Percentiles rank a stretch among this genome's conserved stretches.
phyloP scores from a whole-genome alignment of 2,797 vertebrate species.

The Bufotes viridis region DNA sequence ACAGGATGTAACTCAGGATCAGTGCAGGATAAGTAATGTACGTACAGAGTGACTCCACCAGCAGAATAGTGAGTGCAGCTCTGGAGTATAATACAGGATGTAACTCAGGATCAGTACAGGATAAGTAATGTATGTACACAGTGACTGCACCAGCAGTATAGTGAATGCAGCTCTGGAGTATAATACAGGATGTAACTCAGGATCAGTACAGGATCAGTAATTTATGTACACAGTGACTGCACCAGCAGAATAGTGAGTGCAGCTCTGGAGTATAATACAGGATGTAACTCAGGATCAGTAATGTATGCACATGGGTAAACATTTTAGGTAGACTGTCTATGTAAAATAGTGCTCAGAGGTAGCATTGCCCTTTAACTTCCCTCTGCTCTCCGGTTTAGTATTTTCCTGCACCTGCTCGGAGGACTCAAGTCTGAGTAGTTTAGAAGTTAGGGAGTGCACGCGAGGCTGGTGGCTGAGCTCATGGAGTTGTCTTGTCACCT shows the following conservation, averaged over 20 bases:
- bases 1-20: neutral
- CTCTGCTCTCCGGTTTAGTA: neutral
- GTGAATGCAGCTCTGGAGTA: constrained; percentile 12
- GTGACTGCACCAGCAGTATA: constrained; percentile 7
- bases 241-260: neutral
- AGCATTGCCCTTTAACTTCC: neutral
- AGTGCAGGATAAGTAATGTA: constrained; percentile 12
- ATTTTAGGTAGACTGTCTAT: neutral
- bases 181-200: neutral
- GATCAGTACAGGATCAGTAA: neutral
- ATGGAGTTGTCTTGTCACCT: constrained; percentile 37
- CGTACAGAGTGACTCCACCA: neutral
- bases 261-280: neutral
- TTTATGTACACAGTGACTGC: neutral
- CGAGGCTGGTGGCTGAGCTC: constrained; percentile 18
- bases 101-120: neutral
- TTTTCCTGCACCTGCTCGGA: constrained; percentile 9
- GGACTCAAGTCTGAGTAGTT: neutral
- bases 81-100: neutral
- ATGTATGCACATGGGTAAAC: neutral
- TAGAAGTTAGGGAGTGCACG: neutral
- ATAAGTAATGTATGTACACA: constrained; percentile 1
- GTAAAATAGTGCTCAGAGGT: neutral
- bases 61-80: constrained; percentile 6
- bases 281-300: neutral